Conservation (phyloP, 2,888 invertebrate genomes). For the Prionchulus punctatus region DNA sequence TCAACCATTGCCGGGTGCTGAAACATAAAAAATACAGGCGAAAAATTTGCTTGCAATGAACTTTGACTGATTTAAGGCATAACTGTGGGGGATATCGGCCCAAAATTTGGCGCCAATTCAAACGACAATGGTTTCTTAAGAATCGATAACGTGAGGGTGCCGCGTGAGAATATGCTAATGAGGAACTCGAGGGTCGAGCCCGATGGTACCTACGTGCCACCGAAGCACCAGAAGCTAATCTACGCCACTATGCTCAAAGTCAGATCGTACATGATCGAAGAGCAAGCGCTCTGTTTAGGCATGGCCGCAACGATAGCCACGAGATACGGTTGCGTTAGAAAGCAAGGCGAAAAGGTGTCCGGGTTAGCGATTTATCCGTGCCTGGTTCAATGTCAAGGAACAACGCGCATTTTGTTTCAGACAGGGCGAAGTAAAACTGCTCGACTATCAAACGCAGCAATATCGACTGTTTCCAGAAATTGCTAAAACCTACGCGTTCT, state of each 20-base stretch:
- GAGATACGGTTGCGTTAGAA: slow-evolving; percentile 67
- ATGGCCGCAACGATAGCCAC: slow-evolving; percentile 72
- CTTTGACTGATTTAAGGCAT: slow-evolving; percentile 45
- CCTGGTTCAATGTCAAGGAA: too few species aligned
- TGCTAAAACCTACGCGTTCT: slow-evolving; percentile 61
- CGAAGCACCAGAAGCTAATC: slow-evolving; percentile 63
- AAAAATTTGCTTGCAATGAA: too few species aligned
- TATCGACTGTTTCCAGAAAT: slow-evolving; percentile 71
- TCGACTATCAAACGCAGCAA: too few species aligned
- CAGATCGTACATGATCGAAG: slow-evolving; percentile 62
- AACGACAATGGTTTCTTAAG: slow-evolving; percentile 84
- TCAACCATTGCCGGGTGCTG: slow-evolving; percentile 61
- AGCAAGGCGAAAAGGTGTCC: slow-evolving; percentile 65
- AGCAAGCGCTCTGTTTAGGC: slow-evolving; percentile 56
- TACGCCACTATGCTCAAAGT: slow-evolving; percentile 90
- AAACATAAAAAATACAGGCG: too few species aligned
- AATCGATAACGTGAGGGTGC: slow-evolving; percentile 69
- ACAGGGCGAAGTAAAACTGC: slow-evolving; percentile 71
- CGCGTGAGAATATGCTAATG: slow-evolving; percentile 80
- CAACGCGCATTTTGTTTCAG: too few species aligned
- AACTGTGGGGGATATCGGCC: slow-evolving; percentile 82
- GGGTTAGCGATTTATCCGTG: too few species aligned
- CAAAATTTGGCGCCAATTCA: slow-evolving; percentile 75
- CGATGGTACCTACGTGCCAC: slow-evolving; percentile 73
- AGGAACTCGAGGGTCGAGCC: slow-evolving; percentile 57